Evolutionary conservation across 2,888 invertebrate species (phyloP), one percentile per base, ranked within the genome.

Genomic region (Agrotis puta): DNA sequence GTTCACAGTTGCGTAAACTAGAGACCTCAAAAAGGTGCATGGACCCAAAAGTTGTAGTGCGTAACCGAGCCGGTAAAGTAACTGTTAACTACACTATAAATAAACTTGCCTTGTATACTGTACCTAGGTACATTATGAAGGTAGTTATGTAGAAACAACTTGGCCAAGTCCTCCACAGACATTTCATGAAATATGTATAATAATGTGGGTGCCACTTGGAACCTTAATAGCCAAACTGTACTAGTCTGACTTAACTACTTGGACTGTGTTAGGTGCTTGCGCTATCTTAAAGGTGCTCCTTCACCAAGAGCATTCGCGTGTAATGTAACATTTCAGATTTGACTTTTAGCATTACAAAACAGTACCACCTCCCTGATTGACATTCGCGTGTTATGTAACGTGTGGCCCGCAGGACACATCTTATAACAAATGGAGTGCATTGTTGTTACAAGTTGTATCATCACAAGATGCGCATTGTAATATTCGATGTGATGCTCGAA

Each of bases 11-110:
- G 63, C 79, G 77, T 70, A 65, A 85, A 85, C 81, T 77, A 74
- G 77, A 84, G 74, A 84, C 82, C 84, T 82, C 85, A 82, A 86
- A 89, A 87, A 84, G 86, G 81, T 83, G 75, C 67, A 78, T 74
- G 77, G 75, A 79, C 88, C 87, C 87, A 75, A 88, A 88, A 88
- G 86, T 88, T 88, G 82, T 80, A 83, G 82, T 81, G 74, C 81
- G 86, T 83, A 87, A 85, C 83, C 79, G 77, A 83, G 78, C 80
- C 78, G 78, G 83, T 82, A 86, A 85, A 89, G 83, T 84, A 85
- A 69, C 81, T 86, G 85, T 83, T 83, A 87, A 86, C 84, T 83
- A 76, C 64, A 76, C 81, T 82, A 84, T 87, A 88, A 87, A 88
- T 84, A 85, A 83, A 85, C 80, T 84, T 69, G 77, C 57, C 54